Percentiles rank a stretch among this genome's conserved stretches.
These are phyloP conservation scores for Drosophila borborema DNA, from an alignment of 2,888 invertebrate species.

Conservation along the genomic window DNA sequence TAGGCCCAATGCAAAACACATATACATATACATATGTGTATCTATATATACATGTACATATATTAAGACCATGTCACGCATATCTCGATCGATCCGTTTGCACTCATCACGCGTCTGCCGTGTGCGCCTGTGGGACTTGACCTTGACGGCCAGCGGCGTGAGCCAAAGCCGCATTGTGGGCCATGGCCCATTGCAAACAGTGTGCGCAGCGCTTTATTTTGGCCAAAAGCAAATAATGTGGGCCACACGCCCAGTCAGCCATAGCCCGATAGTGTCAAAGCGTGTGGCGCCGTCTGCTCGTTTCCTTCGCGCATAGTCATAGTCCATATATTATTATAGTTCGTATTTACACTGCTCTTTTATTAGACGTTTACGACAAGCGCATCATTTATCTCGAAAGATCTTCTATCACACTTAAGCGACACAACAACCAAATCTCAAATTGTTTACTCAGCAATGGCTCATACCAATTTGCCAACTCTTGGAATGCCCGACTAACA, in stretches of 20 bases:
- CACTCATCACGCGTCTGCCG: slow-evolving; percentile 48
- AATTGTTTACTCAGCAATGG: not conserved
- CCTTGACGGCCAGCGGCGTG: slow-evolving; percentile 33
- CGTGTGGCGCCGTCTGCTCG: slow-evolving; percentile 39
- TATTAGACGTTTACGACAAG: slow-evolving; percentile 7
- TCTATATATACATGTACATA: slow-evolving; percentile 2
- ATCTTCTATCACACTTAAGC: not conserved
- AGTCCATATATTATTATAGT: slow-evolving; percentile 1
- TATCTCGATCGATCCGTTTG: slow-evolving; percentile 22
- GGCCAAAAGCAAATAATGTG: slow-evolving; percentile 41
- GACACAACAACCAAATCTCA: slow-evolving; percentile 3
- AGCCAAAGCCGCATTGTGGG: slow-evolving; percentile 36
- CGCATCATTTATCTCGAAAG: slow-evolving; percentile 17
- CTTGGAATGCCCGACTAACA: slow-evolving; percentile 1
- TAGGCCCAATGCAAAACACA: slow-evolving; percentile 28
- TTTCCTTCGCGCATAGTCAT: slow-evolving; percentile 4
- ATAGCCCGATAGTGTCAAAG: slow-evolving; percentile 23
- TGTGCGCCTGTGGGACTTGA: slow-evolving; percentile 63
- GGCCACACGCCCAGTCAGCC: slow-evolving; percentile 41
- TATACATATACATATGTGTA: not conserved
- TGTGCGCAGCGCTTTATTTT: slow-evolving; percentile 18
- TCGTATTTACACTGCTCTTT: not conserved
- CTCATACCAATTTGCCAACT: not conserved
- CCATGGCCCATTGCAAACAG: slow-evolving; percentile 35
- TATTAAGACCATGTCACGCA: slow-evolving; percentile 5